A percentile compares a stretch with the other conserved stretches of the same genome.
Conservation (phyloP, 2,888 invertebrate species). For the Nephrotoma appendiculata region DNA sequence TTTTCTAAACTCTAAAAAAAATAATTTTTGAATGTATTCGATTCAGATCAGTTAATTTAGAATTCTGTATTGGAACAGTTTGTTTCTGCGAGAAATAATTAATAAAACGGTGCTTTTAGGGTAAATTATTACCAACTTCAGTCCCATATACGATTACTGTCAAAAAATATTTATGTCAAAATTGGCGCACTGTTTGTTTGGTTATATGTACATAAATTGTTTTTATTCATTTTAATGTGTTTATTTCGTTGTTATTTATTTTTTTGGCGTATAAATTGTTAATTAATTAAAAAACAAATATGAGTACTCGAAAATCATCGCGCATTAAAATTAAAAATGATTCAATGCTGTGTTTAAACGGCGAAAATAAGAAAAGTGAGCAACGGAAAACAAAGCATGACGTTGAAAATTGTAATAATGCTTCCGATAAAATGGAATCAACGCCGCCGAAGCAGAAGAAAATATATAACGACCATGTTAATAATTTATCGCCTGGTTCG, state of each 20-base stretch:
- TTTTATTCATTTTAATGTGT: background rate
- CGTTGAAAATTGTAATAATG: background rate
- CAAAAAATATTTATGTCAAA: background rate
- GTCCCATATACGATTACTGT: background rate
- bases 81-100: background rate
- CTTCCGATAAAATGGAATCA: background rate
- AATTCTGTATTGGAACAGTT: background rate
- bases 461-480: slow-evolving; percentile 3
- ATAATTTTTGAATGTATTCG: background rate
- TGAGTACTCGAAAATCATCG: background rate
- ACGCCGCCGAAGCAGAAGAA: slow-evolving; percentile 27
- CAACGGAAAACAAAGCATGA: background rate
- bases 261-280: background rate
- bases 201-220: background rate
- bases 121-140: background rate
- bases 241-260: background rate
- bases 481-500: slow-evolving; percentile 13
- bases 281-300: background rate
- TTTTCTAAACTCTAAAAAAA: background rate
- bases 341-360: background rate
- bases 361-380: background rate
- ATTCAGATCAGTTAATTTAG: background rate
- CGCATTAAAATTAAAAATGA: background rate
- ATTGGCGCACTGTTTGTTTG: background rate
- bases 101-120: background rate